A percentile compares a stretch with the other conserved stretches of the same genome.
Conservation (phyloP, 2,113 vertebrate genomes). For the Menidia beryllina region DNA sequence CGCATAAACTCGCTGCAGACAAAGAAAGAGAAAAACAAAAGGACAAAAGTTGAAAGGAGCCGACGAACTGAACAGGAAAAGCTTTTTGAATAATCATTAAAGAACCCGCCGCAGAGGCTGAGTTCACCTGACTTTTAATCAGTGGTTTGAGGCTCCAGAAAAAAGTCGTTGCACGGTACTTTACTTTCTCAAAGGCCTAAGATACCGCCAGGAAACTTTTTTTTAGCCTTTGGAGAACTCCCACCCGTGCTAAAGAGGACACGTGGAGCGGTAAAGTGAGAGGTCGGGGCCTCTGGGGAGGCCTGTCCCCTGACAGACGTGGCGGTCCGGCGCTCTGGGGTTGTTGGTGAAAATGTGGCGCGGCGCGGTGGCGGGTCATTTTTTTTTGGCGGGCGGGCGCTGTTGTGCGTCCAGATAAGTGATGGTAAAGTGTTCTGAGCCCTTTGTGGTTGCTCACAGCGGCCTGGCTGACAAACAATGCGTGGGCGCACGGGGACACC, state of each 20-base stretch:
- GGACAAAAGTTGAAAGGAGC: not conserved
- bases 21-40: not conserved
- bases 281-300: too few relatives aligned
- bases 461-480: conserved; percentile 91
- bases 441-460: conserved; percentile 98
- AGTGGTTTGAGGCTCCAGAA: too few relatives aligned
- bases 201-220: too few relatives aligned
- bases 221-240: too few relatives aligned
- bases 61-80: not conserved
- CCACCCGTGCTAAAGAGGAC: too few relatives aligned
- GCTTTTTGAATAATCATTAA: not conserved
- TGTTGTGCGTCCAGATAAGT: conserved; percentile 70
- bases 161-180: too few relatives aligned
- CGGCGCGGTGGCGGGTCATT: conserved; percentile 3
- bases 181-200: too few relatives aligned
- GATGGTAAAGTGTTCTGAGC: conserved; percentile 98
- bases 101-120: too few relatives aligned
- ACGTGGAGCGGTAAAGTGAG: not conserved
- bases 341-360: not conserved
- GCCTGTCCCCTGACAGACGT: too few relatives aligned
- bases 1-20: conserved; percentile 76
- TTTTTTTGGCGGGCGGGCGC: conserved; percentile 81
- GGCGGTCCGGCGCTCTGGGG: too few relatives aligned
- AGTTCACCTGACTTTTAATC: too few relatives aligned
- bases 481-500: conserved; percentile 88